phyloP scores from a whole-genome alignment of 23 tunicate species.

The Clavelina lepadiformis region DNA sequence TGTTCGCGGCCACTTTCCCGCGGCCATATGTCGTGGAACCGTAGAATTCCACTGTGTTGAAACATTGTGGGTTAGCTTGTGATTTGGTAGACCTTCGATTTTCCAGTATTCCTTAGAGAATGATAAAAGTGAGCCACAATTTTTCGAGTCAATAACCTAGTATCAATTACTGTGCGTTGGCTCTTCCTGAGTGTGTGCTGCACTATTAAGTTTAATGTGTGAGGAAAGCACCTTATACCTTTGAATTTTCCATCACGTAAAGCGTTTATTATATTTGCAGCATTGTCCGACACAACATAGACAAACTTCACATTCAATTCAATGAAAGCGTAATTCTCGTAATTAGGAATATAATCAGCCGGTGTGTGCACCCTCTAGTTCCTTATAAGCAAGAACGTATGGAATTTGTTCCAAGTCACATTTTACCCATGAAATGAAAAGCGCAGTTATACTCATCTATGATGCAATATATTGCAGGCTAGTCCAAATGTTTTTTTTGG shows the following conservation, averaged over 20 bases:
- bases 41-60: constrained; percentile 39
- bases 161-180: constrained; percentile 18
- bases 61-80: constrained; percentile 16
- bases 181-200: constrained; percentile 2
- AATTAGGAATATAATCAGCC: neutral
- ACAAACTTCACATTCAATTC: constrained; percentile 1
- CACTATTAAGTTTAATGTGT: constrained; percentile 8
- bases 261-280: constrained; percentile 8
- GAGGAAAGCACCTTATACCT: constrained; percentile 2
- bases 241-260: constrained; percentile 6
- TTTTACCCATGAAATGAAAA: constrained; percentile 1
- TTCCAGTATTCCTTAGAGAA: neutral
- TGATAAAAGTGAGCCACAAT: constrained; percentile 28
- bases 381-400: constrained; percentile 7
- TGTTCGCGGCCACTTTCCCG: too few relatives aligned
- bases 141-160: neutral
- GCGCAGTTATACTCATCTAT: neutral
- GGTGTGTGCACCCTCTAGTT: constrained; percentile 11
- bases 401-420: neutral
- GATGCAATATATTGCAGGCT: constrained; percentile 11
- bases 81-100: neutral
- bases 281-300: constrained; percentile 8
- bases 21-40: too few relatives aligned
- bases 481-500: neutral
- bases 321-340: neutral